Evolutionary conservation across 2,888 invertebrate genomes (phyloP).

Genomic region (Erannis defoliaria): DNA sequence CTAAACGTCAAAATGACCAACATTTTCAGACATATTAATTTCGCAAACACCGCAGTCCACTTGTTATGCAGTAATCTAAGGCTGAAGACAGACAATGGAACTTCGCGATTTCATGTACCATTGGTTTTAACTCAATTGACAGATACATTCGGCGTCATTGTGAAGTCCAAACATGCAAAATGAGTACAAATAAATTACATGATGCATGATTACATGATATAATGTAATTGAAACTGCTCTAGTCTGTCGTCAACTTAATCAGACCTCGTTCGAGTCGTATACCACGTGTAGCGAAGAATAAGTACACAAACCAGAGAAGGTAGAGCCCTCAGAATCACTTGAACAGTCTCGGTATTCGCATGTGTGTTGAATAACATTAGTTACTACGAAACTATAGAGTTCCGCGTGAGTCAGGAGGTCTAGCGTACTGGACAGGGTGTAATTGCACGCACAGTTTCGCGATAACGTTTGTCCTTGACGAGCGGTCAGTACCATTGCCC

Average conservation of each 20-base stretch:
- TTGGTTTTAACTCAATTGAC: background rate
- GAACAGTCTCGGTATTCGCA: slow-evolving; percentile 46
- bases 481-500: slow-evolving; percentile 75
- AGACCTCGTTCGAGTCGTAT: background rate
- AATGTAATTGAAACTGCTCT: background rate
- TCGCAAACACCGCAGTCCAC: slow-evolving; percentile 81
- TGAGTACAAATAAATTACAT: background rate
- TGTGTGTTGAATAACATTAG: slow-evolving; percentile 44
- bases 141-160: background rate
- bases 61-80: slow-evolving; percentile 69
- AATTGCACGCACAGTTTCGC: slow-evolving; percentile 75
- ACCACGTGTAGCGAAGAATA: slow-evolving; percentile 59
- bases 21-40: slow-evolving; percentile 74
- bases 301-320: slow-evolving; percentile 51
- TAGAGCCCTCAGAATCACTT: slow-evolving; percentile 53
- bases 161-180: background rate
- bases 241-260: background rate
- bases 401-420: slow-evolving; percentile 55
- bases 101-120: background rate
- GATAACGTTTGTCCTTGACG: slow-evolving; percentile 75
- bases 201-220: background rate
- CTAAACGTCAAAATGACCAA: slow-evolving; percentile 62
- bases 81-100: background rate
- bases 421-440: slow-evolving; percentile 56
- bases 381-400: slow-evolving; percentile 7